Conservation (phyloP, 2,888 invertebrate species). For the Peribatodes rhomboidaria region DNA sequence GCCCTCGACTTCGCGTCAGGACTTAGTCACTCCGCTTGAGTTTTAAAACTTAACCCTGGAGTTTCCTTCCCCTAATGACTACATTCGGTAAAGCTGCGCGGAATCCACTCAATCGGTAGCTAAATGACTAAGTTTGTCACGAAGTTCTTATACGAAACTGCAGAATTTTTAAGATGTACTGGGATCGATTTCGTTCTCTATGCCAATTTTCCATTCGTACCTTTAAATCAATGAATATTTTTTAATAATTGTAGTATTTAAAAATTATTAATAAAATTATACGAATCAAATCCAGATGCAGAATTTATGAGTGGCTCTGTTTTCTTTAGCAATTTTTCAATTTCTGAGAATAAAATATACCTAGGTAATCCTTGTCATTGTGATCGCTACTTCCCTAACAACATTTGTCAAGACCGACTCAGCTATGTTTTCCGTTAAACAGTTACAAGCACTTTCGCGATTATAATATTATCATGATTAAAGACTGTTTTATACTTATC, state of each 20-base stretch:
- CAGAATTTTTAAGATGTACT: background rate
- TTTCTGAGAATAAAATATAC: too few species aligned
- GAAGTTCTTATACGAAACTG: constrained; percentile 15
- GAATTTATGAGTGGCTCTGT: too few species aligned
- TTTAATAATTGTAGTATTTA: too few species aligned
- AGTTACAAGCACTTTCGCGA: too few species aligned
- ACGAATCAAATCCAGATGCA: background rate
- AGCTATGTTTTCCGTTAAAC: too few species aligned
- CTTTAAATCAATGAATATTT: too few species aligned
- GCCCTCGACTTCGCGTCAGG: constrained; percentile 46
- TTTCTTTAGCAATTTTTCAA: too few species aligned
- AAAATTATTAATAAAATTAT: too few species aligned
- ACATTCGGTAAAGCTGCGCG: constrained; percentile 44
- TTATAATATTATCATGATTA: background rate
- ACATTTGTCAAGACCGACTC: too few species aligned
- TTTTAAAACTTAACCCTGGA: constrained; percentile 57
- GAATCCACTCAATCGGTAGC: constrained; percentile 35
- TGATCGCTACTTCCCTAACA: too few species aligned
- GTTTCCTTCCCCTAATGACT: constrained; percentile 58
- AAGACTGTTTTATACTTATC: background rate
- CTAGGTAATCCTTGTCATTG: too few species aligned
- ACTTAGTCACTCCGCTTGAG: constrained; percentile 55
- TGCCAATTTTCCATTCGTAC: background rate
- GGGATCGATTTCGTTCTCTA: background rate
- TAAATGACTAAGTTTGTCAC: constrained; percentile 39